These are phyloP conservation scores for Platyrinchus mystaceus DNA, from an alignment of 2,797 vertebrate species.

Conservation along the genomic window DNA sequence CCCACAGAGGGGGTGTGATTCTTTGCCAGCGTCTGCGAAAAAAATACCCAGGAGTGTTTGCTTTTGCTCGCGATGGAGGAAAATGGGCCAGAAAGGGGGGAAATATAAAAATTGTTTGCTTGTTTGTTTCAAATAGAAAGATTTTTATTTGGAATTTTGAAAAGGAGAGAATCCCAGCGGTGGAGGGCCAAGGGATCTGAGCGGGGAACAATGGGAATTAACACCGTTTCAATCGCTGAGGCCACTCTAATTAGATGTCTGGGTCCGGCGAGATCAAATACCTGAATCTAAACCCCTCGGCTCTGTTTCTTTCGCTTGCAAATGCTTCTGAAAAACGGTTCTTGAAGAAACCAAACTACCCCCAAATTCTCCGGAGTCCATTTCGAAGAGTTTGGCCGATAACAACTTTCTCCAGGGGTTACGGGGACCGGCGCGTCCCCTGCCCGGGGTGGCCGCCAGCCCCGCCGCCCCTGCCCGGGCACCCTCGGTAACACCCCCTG, in stretches of 20 bases:
- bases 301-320: slow-evolving; percentile 20
- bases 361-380: not conserved
- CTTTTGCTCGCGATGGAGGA: not conserved
- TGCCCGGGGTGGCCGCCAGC: not conserved
- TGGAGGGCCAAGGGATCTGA: slow-evolving; percentile 19
- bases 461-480: not conserved
- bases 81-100: not conserved
- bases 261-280: slow-evolving; percentile 48
- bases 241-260: slow-evolving; percentile 42
- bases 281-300: not conserved
- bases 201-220: slow-evolving; percentile 21
- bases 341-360: not conserved
- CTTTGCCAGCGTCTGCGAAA: not conserved
- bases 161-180: not conserved
- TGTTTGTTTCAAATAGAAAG: not conserved
- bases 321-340: slow-evolving; percentile 12
- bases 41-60: not conserved
- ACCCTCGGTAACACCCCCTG: not conserved
- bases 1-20: not conserved
- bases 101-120: not conserved
- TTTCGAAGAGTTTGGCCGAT: not conserved
- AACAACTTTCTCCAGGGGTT: not conserved
- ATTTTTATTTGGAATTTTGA: not conserved
- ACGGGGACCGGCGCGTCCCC: not conserved
- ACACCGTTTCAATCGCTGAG: slow-evolving; percentile 23